These are phyloP conservation scores for Andinoacara biseriatus DNA, from an alignment of 2,113 vertebrate species.

Conservation along the genomic window DNA sequence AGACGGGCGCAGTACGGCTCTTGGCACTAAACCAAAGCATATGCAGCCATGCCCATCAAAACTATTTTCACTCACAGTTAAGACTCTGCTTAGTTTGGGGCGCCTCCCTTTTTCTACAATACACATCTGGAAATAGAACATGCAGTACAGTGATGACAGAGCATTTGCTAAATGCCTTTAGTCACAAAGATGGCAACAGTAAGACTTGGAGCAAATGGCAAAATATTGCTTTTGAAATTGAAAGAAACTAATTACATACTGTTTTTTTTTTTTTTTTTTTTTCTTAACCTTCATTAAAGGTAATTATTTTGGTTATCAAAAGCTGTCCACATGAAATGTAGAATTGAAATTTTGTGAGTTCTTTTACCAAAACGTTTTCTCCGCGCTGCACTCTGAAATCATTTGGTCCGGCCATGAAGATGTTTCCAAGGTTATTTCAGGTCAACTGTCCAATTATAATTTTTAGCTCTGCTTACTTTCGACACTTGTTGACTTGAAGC, in stretches of 20 bases:
- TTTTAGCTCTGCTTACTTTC: neutral
- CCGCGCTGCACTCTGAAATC: neutral
- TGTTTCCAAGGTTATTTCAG: neutral
- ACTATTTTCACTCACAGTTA: slow-evolving; percentile 1
- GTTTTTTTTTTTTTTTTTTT: too few relatives aligned
- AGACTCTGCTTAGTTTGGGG: slow-evolving; percentile 10
- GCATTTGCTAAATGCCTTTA: neutral
- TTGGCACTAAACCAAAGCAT: slow-evolving; percentile 1
- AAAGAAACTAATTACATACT: neutral
- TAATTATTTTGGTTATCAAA: neutral
- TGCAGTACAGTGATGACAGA: neutral
- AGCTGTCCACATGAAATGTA: neutral
- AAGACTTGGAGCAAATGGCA: neutral
- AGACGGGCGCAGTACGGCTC: neutral
- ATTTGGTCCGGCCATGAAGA: neutral
- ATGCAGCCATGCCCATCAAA: neutral
- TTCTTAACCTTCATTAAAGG: neutral
- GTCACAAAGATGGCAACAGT: neutral
- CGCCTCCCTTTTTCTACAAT: slow-evolving; percentile 66
- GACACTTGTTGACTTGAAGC: neutral
- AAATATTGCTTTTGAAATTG: neutral
- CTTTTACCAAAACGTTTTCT: neutral
- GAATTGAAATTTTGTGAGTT: neutral
- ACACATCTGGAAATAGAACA: neutral
- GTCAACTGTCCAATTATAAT: neutral